Percentiles rank a stretch among this genome's conserved stretches.
These are phyloP conservation scores for Sparus aurata DNA, from an alignment of 2,797 vertebrate species.

Conservation along the genomic window DNA sequence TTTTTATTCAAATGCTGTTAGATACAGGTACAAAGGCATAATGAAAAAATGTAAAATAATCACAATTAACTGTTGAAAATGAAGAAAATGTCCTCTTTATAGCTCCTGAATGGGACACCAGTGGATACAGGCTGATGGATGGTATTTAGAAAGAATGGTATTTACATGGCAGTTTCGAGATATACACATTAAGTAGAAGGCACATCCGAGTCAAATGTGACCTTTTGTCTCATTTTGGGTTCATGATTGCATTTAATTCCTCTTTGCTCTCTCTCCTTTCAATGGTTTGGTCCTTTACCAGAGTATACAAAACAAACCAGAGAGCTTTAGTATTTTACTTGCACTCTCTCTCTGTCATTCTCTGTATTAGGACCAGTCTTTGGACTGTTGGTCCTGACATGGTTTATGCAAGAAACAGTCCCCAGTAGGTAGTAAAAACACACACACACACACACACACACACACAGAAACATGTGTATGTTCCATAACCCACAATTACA, in stretches of 20 bases:
- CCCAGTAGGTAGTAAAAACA: no score
- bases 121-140: slow-evolving; percentile 31
- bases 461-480: neutral
- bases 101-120: slow-evolving; percentile 24
- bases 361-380: neutral
- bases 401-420: no score
- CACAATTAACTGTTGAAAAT: slow-evolving; percentile 57
- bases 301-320: slow-evolving; percentile 40
- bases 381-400: no score
- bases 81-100: slow-evolving; percentile 54
- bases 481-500: slow-evolving; percentile 39
- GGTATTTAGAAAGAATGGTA: slow-evolving; percentile 52
- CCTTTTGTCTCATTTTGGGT: slow-evolving; percentile 45
- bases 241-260: slow-evolving; percentile 26
- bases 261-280: slow-evolving; percentile 32
- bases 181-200: slow-evolving; percentile 75
- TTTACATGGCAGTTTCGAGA: slow-evolving; percentile 65
- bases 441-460: slow-evolving; percentile 7
- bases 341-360: neutral
- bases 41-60: slow-evolving; percentile 60
- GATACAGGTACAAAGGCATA: slow-evolving; percentile 71
- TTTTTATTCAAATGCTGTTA: slow-evolving; percentile 70
- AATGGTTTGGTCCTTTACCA: slow-evolving; percentile 55
- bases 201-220: slow-evolving; percentile 77
- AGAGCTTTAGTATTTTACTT: slow-evolving; percentile 24